Evolutionary conservation across 2,113 vertebrate genomes (phyloP), one percentile per base, ranked within the genome.

Genomic region (Oncorhynchus tshawytscha): DNA sequence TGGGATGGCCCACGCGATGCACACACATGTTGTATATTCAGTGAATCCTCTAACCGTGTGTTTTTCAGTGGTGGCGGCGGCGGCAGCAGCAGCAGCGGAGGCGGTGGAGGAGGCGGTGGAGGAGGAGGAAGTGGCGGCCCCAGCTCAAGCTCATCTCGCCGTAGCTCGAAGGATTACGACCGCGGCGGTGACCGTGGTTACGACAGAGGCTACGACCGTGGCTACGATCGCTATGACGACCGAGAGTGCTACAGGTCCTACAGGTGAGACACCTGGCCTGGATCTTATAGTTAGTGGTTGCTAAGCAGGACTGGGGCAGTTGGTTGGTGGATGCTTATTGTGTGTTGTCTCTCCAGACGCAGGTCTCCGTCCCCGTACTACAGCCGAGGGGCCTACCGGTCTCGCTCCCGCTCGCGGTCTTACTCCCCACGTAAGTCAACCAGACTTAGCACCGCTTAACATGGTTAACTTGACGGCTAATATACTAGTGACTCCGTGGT

Each of bases 321-420:
- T 18, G 1, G 27, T 9, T 25, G 3, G 27, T 20, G 27, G 66
- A 39, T 20, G 16, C 27, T 68, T 29, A 34, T 11, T 34, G 16
- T 68, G 66, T 68, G 27, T 39, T 31, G 29, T 68, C 5, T 34
- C 87, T 84, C 31, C 87, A 99, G 97, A 92, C 95, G 97, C 73
- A 91, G 96, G 75, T 99, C 97, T 22, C 97, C 97, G 0, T 99
- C 97, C 77, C 97, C 96, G 0, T 98, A 98, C 75, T 98, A 97
- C 83, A 96, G 95, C 69, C 94, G 96, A 75, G 95, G 96, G 65
- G 94, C 95, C 27, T 99, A 98, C 91, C 95, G 97, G 54, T 97
- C 97, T 76, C 94, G 95, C 1, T 99, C 96, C 74, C 93, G 97
- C 72, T 98, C 97, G 59, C 94, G 95, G 2, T 99, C 97, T 22